Evolutionary conservation across 2,797 vertebrate species (phyloP), one percentile per base, ranked within the genome.

Genomic region (Corythornis leucogaster): DNA sequence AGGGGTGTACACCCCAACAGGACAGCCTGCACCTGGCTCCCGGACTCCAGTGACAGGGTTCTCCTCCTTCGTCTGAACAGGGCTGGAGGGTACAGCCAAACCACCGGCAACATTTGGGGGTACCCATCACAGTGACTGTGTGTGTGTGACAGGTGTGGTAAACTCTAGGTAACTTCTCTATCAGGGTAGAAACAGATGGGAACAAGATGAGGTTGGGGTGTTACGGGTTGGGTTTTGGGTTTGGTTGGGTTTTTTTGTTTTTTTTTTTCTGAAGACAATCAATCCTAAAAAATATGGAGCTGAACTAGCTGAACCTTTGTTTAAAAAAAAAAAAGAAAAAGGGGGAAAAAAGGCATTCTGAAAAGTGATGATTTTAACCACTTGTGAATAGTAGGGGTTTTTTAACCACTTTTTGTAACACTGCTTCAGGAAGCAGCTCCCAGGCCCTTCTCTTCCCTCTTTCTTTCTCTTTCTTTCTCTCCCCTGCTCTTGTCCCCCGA

Each of bases 31-130:
- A 0, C 98, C 98, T 3, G 98, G 99, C 95, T 98, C 99, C 57
- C 98, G 99, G 95, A 98, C 99, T 90, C 99, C 99, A 22, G 98
- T 99, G 95, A 99, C 99, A 35, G 99, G 99, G 57, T 99, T 99
- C 97, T 99, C 99, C 51, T 99, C 99, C 25, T 99, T 99, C 11
- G 99, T 99, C 96, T 99, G 98, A 99, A 25, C 45, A 4, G 69
- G 63, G 45, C 24, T 59, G 68, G 76, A 67, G 46, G 64, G 62
- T 30, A 26, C 38, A 15, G 74, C 50, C 5, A 3, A 50, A 38
- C 3, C 8, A 5, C 92, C 38, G 3, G 78, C 8, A 9, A 42
- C 78, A 40, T 81, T 14, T 6, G 35, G 69, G 30, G 55, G 30
- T 22, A 61, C 77, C 48, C 51, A 12, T 10, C 5, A 1, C 92